phyloP scores from a whole-genome alignment of 2,888 invertebrate species.

The Chrysolina oricalcia region DNA sequence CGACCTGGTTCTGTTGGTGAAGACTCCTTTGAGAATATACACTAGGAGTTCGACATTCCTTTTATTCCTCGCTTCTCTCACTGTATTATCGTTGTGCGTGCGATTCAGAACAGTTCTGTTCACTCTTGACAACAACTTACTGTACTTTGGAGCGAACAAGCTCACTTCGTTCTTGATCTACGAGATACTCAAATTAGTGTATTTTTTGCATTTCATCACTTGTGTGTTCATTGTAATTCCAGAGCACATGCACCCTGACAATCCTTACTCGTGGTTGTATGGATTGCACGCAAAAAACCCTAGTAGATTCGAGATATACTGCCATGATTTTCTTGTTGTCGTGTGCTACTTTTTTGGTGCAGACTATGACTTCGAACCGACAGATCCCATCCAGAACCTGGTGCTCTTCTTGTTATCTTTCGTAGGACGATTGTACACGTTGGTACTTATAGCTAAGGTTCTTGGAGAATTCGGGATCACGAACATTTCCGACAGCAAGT shows the following conservation, averaged over 20 bases:
- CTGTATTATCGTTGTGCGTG: not conserved
- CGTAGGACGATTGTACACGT: slow-evolving; percentile 59
- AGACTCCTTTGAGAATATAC: not conserved
- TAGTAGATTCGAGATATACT: no score
- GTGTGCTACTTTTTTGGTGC: slow-evolving; percentile 33
- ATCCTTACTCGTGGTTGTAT: not conserved
- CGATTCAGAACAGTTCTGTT: slow-evolving; percentile 1
- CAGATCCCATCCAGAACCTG: slow-evolving; percentile 15
- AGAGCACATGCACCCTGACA: not conserved
- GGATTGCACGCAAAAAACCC: not conserved
- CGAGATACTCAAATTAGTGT: not conserved
- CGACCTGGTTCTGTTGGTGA: slow-evolving; percentile 14
- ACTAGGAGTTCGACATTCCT: not conserved
- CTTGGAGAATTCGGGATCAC: slow-evolving; percentile 61
- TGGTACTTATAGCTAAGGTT: slow-evolving; percentile 58
- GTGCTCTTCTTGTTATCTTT: slow-evolving; percentile 57
- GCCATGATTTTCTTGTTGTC: slow-evolving; percentile 18
- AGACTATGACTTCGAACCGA: not conserved
- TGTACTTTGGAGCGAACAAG: not conserved
- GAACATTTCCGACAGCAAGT: slow-evolving; percentile 68
- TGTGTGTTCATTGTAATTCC: not conserved
- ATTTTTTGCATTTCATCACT: slow-evolving; percentile 8
- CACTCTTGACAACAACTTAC: not conserved
- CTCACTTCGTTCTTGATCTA: not conserved
- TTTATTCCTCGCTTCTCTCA: not conserved